Conservation (phyloP, 2,797 vertebrate genomes). For the Acrossocheilus wenchowensis region DNA sequence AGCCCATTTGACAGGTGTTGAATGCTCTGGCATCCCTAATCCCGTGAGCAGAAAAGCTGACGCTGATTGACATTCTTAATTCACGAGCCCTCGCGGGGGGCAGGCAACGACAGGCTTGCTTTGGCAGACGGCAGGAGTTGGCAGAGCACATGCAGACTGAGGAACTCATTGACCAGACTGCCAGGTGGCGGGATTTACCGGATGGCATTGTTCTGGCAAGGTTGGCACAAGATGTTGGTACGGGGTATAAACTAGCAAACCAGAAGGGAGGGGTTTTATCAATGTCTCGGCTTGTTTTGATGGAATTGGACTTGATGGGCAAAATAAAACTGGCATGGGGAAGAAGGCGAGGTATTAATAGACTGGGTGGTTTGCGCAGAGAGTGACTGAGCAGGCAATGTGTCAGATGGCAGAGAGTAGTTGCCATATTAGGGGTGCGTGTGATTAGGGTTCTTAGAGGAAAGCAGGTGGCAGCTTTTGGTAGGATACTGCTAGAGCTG, state of each 20-base stretch:
- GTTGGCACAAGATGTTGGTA: constrained; percentile 38
- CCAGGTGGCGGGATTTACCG: constrained; percentile 71
- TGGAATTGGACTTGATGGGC: constrained; percentile 46
- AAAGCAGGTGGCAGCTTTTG: constrained; percentile 59
- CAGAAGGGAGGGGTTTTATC: constrained; percentile 49
- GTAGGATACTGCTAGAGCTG: constrained; percentile 30
- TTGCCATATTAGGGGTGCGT: constrained; percentile 49
- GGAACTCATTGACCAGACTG: constrained; percentile 69
- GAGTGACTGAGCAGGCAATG: constrained; percentile 71
- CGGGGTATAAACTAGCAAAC: constrained; percentile 52
- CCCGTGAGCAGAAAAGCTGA: constrained; percentile 68
- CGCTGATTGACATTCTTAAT: constrained; percentile 82
- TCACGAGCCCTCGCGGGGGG: constrained; percentile 69
- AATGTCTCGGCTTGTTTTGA: constrained; percentile 47
- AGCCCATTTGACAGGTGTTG: constrained; percentile 77
- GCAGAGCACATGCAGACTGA: constrained; percentile 63
- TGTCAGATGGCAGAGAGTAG: constrained; percentile 66
- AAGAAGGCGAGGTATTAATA: constrained; percentile 74
- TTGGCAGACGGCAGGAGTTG: constrained; percentile 74
- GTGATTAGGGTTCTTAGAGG: constrained; percentile 43
- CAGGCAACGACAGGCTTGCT: constrained; percentile 54
- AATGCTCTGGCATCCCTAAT: constrained; percentile 74
- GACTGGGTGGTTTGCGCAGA: constrained; percentile 56
- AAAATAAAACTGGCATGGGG: constrained; percentile 42
- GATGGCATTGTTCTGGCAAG: constrained; percentile 53